Percentiles rank a stretch among this genome's conserved stretches.
Conservation (phyloP, 2,888 invertebrate species). For the Seira sanloemensis region DNA sequence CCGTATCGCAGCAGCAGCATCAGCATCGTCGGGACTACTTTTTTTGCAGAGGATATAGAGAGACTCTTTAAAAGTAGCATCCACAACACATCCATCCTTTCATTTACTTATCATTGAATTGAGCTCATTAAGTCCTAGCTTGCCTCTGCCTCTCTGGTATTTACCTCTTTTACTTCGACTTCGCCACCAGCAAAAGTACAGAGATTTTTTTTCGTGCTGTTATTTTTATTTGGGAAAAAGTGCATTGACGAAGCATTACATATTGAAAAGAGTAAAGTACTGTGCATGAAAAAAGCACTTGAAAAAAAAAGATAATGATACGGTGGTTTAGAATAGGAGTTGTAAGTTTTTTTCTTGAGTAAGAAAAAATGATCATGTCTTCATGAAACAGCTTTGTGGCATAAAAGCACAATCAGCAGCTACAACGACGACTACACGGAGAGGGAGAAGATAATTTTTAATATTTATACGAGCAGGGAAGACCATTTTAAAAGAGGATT, state of each 20-base stretch:
- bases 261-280: neutral
- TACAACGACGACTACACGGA: neutral
- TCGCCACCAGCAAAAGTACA: too few relatives aligned
- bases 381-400: conserved; percentile 11
- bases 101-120: too few relatives aligned
- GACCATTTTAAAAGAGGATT: conserved; percentile 34
- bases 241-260: neutral
- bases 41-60: too few relatives aligned
- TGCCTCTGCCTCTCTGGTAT: too few relatives aligned
- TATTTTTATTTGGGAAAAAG: neutral
- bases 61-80: too few relatives aligned
- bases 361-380: too few relatives aligned
- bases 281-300: conserved; percentile 16
- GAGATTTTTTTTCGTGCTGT: neutral
- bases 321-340: neutral
- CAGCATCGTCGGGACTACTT: too few relatives aligned
- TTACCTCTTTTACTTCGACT: too few relatives aligned
- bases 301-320: neutral
- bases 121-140: too few relatives aligned
- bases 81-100: too few relatives aligned
- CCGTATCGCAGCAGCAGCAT: too few relatives aligned
- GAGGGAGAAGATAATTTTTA: conserved; percentile 16
- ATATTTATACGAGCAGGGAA: conserved; percentile 16
- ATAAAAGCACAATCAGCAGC: neutral
- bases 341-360: conserved; percentile 16